Conservation (phyloP, 2,888 invertebrate species). For the Strigamia crassipes region DNA sequence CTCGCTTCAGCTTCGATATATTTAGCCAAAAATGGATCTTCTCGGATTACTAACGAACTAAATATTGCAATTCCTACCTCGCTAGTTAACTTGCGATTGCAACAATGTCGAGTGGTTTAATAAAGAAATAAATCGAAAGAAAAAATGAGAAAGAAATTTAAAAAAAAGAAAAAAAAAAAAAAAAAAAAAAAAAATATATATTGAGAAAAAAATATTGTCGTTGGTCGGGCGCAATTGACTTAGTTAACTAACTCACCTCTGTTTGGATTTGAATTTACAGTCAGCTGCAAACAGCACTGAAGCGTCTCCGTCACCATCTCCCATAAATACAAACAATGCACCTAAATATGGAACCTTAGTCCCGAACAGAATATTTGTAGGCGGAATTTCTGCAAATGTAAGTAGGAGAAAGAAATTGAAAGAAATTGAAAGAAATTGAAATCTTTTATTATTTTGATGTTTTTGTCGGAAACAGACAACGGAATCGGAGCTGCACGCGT, state of each 20-base stretch:
- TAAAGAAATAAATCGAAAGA: not conserved
- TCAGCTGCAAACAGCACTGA: slow-evolving; percentile 50
- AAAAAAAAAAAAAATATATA: no score
- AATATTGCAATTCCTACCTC: not conserved
- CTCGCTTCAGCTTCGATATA: not conserved
- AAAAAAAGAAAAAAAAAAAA: not conserved
- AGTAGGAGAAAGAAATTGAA: slow-evolving; percentile 32
- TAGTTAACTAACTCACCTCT: no score
- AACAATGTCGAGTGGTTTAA: slow-evolving; percentile 3
- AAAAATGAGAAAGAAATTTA: not conserved
- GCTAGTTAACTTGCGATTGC: not conserved
- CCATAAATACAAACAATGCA: slow-evolving; percentile 59
- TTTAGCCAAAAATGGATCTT: slow-evolving; percentile 36
- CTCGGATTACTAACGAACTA: slow-evolving; percentile 9
- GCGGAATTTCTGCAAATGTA: slow-evolving; percentile 85
- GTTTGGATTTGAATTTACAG: slow-evolving; percentile 44
- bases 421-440: no score
- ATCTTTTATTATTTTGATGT: no score
- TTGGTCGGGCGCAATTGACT: no score
- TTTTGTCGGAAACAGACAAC: no score
- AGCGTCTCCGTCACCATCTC: slow-evolving; percentile 50
- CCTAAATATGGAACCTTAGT: slow-evolving; percentile 79
- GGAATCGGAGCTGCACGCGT: slow-evolving; percentile 86
- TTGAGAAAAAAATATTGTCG: no score
- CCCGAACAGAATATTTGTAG: slow-evolving; percentile 93